phyloP scores from a whole-genome alignment of 1,140 invertebrate species.

The Euwallacea similis region DNA sequence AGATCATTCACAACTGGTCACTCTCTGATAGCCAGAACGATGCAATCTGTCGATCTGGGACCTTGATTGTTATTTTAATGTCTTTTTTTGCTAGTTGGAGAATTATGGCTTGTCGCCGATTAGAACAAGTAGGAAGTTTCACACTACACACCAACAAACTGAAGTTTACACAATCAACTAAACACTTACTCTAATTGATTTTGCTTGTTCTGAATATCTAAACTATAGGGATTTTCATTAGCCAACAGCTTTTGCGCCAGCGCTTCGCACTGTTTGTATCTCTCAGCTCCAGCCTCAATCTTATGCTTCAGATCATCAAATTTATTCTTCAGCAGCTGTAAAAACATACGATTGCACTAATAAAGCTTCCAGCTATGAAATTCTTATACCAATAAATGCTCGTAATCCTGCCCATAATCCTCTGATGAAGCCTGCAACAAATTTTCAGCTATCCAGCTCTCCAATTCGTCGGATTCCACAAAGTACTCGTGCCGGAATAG shows the following conservation, averaged over 20 bases:
- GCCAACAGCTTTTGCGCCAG: conserved; percentile 87
- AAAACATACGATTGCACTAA: conserved; percentile 39
- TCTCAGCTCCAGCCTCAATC: conserved; percentile 87
- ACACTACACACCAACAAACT: background rate
- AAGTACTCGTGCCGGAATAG: conserved; percentile 93
- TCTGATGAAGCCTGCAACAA: conserved; percentile 87
- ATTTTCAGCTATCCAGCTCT: conserved; percentile 94
- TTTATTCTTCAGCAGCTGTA: conserved; percentile 81
- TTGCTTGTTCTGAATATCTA: conserved; percentile 84
- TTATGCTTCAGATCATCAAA: conserved; percentile 95
- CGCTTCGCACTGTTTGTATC: conserved; percentile 91
- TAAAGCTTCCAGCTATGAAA: conserved; percentile 12
- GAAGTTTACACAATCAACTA: background rate
- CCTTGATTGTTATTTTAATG: too few relatives aligned
- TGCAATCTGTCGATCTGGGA: too few relatives aligned
- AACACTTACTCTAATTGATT: conserved; percentile 78
- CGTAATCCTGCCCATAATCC: conserved; percentile 97
- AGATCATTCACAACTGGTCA: too few relatives aligned
- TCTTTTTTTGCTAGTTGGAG: too few relatives aligned
- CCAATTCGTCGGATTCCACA: conserved; percentile 85
- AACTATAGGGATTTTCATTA: conserved; percentile 85
- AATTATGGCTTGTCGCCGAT: too few relatives aligned
- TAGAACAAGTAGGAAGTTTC: too few relatives aligned
- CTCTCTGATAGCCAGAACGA: too few relatives aligned
- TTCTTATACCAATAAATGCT: conserved; percentile 78